Conservation (phyloP, 2,888 invertebrate genomes). For the Drosophila subsilvestris region DNA sequence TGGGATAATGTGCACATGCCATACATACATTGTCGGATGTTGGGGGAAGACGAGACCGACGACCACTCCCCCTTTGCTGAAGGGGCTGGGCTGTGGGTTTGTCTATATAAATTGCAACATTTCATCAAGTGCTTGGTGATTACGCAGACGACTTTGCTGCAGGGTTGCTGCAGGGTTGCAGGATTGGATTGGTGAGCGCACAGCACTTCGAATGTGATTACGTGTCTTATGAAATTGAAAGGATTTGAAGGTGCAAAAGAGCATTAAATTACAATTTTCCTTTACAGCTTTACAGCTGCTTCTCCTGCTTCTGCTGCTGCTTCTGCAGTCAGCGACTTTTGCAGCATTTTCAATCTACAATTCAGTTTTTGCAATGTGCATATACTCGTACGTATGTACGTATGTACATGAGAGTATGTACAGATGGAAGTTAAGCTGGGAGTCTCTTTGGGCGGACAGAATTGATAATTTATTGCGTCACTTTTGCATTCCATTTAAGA, state of each 20-base stretch:
- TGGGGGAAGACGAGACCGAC: constrained; percentile 13
- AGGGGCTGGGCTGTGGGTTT: constrained; percentile 39
- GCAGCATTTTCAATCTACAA: constrained; percentile 39
- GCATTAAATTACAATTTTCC: constrained; percentile 72
- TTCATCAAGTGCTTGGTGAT: constrained; percentile 73
- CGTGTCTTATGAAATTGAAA: constrained; percentile 68
- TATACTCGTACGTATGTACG: background rate
- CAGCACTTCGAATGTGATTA: constrained; percentile 68
- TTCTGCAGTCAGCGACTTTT: constrained; percentile 35
- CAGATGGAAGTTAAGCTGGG: background rate
- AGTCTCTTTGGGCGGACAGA: constrained; percentile 7
- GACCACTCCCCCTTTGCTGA: constrained; percentile 9
- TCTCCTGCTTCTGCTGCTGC: constrained; percentile 20
- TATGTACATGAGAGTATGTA: constrained; percentile 1
- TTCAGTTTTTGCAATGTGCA: background rate
- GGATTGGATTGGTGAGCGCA: constrained; percentile 23
- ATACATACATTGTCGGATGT: constrained; percentile 22
- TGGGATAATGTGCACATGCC: constrained; percentile 44
- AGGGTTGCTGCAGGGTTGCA: background rate
- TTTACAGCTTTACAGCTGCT: constrained; percentile 33
- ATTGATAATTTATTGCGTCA: constrained; percentile 45
- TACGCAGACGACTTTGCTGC: constrained; percentile 39
- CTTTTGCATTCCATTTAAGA: constrained; percentile 68
- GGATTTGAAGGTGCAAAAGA: constrained; percentile 69
- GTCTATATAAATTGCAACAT: constrained; percentile 75